Evolutionary conservation across 2,113 vertebrate species (phyloP), one percentile per base, ranked within the genome.

Genomic region (Entelurus aequoreus): DNA sequence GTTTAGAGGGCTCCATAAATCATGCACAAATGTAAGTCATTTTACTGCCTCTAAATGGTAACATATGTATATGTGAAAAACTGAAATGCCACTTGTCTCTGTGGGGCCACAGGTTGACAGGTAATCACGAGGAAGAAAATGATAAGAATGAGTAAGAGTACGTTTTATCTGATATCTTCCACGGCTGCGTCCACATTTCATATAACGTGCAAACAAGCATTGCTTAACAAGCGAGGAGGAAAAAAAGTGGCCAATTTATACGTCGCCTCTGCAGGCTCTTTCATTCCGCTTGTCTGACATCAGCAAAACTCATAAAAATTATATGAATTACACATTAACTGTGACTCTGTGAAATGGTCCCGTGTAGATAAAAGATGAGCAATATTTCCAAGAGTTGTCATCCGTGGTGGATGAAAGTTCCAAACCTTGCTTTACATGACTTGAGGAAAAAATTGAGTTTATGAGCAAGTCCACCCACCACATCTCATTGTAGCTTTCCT

Each of bases 371-470:
- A 77, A 79, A 74, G 50, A 62, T 48, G 68, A 84, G 63, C 21
- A 16, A 42, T 58, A 66, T 66, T 74, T 72, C 66, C 62, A 80
- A 74, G 49, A 64, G 60, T 66, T 76, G 67, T 65, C 65, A 65
- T 72, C 62, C 58, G 62, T 72, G 19, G 56, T 63, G 59, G 60
- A 76, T 48, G 70, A 49, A 65, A 67, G 44, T 63, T 74, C 65
- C 13, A 48, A 65, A 59, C 49, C 13, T 51, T 47, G 66, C 59
- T 75, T 65, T 50, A 79, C 72, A 61, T 46, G 15, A 49, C 54
- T 60, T 37, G 12, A 2, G 28, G 3, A 46, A 46, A 64, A 65
- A 75, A 75, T 72, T 36, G 57, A 36, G 38, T 56, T 70, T 35
- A 57, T 14, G 12, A 57, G 61, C 44, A 74, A 63, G 11, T 57